Base-by-base conservation (phyloP, 2,888 invertebrate species). In the Phaonia tiefii region DNA sequence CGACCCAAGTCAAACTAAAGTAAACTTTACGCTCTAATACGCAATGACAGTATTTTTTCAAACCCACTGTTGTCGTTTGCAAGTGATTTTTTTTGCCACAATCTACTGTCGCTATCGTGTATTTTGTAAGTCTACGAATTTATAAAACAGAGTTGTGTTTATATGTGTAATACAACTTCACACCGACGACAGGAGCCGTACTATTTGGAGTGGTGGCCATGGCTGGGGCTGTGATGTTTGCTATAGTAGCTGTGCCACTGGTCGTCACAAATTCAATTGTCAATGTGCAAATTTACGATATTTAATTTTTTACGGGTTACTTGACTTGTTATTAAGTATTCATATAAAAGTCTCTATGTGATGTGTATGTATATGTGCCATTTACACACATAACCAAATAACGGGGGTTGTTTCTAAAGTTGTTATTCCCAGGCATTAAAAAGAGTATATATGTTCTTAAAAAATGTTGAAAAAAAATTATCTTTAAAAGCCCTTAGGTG, bases 221-320 rank as follows among this genome's bases (percentile, higher is more conserved):
- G n/a, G 56, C n/a, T 37, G 10, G 31, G 26, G 13, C 20, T 51
- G 17, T 54, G 37, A 26, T 15, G 22, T 5, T 22, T 51, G 17
- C 44, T 22, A 26, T n/a, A 13, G 25, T 42, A 5, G 11, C 46
- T 31, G n/a, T 25, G 8, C 26, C 51, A 54, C 51, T 71, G 65
- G 51, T 77, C 67, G 54, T 58, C 44, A 39, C 49, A 74, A 81
- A 77, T 72, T 77, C 74, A 81, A 77, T 81, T 77, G 71, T 25
- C 77, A 66, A 77, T 77, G 66, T 71, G 60, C 44, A 81, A 81
- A 81, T 77, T 77, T 77, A 71, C 67, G 74, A 67, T 69, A 74
- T 70, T 77, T 74, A 81, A 76, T 81, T 74, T 76, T 74, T 63
- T 80, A 80, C 76, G 80, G 56, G 39, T 73, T 56, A 80, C 72